These are phyloP conservation scores for Melieria crassipennis DNA, from an alignment of 2,888 invertebrate species.

Conservation along the genomic window DNA sequence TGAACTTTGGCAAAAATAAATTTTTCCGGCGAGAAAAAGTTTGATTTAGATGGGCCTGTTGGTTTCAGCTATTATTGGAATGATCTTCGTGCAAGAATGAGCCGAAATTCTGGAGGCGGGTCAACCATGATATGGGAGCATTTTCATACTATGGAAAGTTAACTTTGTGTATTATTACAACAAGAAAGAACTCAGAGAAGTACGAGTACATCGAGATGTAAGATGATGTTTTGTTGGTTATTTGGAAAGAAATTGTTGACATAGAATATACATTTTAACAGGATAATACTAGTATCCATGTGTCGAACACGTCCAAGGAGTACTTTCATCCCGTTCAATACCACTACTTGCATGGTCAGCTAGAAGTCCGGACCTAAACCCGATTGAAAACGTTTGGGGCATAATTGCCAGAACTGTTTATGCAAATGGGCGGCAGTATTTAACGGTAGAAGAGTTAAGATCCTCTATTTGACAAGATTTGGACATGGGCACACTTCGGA, in stretches of 20 bases:
- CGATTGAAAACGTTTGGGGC: background rate
- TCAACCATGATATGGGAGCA: slow-evolving; percentile 2
- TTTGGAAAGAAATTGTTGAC: background rate
- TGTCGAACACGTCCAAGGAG: background rate
- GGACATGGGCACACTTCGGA: background rate
- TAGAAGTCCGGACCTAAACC: background rate
- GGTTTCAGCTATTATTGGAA: slow-evolving; percentile 6
- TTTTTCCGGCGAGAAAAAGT: slow-evolving; percentile 13
- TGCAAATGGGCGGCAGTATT: too few relatives aligned
- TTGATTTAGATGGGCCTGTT: background rate
- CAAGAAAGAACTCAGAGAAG: background rate
- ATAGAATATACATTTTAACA: background rate
- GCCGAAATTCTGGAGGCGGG: background rate
- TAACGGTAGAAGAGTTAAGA: background rate
- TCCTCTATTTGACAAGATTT: background rate
- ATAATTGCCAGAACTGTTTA: background rate
- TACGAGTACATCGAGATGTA: background rate
- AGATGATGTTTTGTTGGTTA: background rate
- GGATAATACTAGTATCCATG: background rate
- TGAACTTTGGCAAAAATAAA: background rate
- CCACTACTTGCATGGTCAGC: background rate
- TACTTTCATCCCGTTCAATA: background rate
- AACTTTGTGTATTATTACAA: background rate
- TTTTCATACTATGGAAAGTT: background rate
- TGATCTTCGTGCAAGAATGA: background rate